phyloP scores from a whole-genome alignment of 1,140 invertebrate species.

The Bombus superbus region DNA sequence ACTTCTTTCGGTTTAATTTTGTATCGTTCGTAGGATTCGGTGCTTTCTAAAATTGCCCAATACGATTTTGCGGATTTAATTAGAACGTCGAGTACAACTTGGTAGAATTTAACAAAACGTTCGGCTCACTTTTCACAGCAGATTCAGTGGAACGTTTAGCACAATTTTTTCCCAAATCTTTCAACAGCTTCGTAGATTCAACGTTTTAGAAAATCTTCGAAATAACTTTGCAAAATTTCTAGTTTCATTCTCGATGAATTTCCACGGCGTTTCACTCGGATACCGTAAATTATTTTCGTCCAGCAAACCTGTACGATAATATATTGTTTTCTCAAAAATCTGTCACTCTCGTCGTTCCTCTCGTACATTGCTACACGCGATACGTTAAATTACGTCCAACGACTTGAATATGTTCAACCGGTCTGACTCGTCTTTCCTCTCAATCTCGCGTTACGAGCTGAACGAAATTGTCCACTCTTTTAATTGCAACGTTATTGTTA shows the following conservation, averaged over 20 bases:
- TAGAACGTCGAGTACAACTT: too few species aligned
- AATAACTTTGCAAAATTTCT: background rate
- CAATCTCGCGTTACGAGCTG: background rate
- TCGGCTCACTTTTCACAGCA: too few species aligned
- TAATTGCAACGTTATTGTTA: slow-evolving; percentile 34
- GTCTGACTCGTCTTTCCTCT: background rate
- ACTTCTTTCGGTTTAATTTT: too few species aligned
- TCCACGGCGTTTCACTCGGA: too few species aligned
- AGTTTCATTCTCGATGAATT: background rate
- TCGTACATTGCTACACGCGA: background rate
- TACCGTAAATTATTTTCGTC: background rate
- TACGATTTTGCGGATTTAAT: too few species aligned
- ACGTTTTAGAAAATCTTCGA: background rate
- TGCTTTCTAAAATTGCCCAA: too few species aligned
- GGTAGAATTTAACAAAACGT: too few species aligned
- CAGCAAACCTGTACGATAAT: background rate
- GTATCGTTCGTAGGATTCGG: too few species aligned
- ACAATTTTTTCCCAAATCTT: background rate
- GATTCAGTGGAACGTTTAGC: background rate
- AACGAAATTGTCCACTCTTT: slow-evolving; percentile 28
- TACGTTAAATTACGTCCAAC: background rate
- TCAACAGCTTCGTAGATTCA: background rate
- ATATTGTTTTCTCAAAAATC: background rate
- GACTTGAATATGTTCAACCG: background rate
- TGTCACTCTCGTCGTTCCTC: background rate